Conservation (phyloP, 2,797 vertebrate genomes). For the Myotis myotis region DNA sequence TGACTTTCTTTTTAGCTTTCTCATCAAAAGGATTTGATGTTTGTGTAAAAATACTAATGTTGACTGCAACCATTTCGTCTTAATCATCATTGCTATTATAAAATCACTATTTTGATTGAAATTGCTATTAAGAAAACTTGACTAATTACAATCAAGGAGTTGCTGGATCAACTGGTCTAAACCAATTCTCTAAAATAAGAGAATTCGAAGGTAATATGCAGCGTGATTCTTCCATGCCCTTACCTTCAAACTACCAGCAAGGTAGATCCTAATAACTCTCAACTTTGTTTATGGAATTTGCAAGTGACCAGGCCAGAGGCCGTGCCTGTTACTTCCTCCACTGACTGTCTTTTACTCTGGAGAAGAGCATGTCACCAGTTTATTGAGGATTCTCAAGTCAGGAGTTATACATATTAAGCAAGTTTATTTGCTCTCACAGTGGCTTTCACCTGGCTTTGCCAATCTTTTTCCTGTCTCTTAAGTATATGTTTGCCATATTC, state of each 20-base stretch:
- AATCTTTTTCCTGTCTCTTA: background rate
- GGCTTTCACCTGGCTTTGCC: background rate
- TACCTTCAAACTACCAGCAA: background rate
- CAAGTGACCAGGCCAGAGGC: background rate
- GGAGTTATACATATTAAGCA: background rate
- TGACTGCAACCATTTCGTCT: background rate
- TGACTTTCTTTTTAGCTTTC: background rate
- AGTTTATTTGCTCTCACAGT: background rate
- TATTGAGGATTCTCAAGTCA: background rate
- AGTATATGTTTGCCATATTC: background rate
- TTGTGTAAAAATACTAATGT: conserved; percentile 19
- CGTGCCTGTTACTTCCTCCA: background rate
- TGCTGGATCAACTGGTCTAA: background rate
- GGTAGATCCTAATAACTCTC: background rate
- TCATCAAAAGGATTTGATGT: background rate
- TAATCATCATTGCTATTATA: background rate
- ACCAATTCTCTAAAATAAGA: background rate
- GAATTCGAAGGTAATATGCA: background rate
- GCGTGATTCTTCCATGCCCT: background rate
- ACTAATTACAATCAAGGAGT: background rate
- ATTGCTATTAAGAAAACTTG: conserved; percentile 23
- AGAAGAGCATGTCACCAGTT: background rate
- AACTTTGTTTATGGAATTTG: background rate
- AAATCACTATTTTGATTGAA: conserved; percentile 24
- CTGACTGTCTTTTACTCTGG: background rate